Evolutionary conservation across 2,113 vertebrate genomes (phyloP).

Genomic region (Triplophysa rosa): DNA sequence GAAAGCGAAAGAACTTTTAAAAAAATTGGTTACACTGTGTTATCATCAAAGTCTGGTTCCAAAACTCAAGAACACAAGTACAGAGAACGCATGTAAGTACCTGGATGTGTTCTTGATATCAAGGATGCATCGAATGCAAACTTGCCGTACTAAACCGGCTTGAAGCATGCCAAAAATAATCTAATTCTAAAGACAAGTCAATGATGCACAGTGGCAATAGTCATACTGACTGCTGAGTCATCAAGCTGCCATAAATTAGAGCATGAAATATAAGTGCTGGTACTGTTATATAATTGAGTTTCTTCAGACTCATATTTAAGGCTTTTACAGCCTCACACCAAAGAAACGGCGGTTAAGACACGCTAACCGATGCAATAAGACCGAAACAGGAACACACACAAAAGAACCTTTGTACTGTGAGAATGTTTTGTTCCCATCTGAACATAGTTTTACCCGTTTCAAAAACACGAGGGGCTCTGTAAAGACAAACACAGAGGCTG

Average conservation of each 20-base stretch:
- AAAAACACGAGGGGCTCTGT: conserved; percentile 4
- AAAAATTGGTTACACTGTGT: no score
- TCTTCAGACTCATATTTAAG: conserved; percentile 13
- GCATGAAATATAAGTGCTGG: conserved; percentile 15
- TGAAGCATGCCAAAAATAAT: no score
- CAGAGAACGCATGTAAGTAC: no score
- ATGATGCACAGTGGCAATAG: neutral
- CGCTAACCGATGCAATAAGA: neutral
- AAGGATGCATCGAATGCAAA: no score
- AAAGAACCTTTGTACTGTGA: neutral
- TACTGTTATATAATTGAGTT: neutral
- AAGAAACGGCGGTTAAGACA: neutral
- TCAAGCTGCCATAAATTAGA: conserved; percentile 4
- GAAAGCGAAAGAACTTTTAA: no score
- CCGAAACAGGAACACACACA: neutral
- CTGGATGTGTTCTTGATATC: no score
- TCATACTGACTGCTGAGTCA: conserved; percentile 7
- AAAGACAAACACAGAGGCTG: neutral
- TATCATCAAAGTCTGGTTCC: no score
- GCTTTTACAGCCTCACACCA: neutral
- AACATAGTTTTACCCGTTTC: neutral
- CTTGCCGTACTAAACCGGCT: no score
- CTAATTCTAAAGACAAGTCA: neutral
- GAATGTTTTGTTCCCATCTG: neutral
- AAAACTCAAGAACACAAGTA: no score